Conservation (phyloP, 1,140 invertebrate genomes). For the Aphis craccivora region DNA sequence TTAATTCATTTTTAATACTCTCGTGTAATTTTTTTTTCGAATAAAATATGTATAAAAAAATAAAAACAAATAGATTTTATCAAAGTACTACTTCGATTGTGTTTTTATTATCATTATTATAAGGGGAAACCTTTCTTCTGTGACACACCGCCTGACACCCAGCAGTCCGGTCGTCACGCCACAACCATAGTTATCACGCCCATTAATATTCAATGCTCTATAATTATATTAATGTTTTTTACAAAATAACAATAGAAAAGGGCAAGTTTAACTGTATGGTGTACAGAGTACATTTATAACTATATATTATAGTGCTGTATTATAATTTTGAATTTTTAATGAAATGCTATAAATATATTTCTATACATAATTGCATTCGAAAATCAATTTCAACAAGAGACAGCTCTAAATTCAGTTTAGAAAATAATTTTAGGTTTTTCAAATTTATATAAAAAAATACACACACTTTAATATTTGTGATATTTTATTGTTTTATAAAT, state of each 20-base stretch:
- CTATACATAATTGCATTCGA: not conserved
- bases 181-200: conserved; percentile 11
- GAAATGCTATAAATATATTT: not conserved
- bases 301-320: not conserved
- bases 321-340: not conserved
- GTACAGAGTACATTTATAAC: not conserved
- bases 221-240: conserved; percentile 20
- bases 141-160: not conserved
- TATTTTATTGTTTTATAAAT: not conserved
- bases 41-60: not conserved
- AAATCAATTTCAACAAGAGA: not conserved
- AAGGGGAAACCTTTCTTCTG: not conserved
- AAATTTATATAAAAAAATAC: no score
- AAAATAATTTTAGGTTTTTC: not conserved
- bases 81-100: conserved; percentile 3
- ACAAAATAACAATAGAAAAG: conserved; percentile 1
- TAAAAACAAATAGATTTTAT: conserved; percentile 18
- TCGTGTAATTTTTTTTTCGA: not conserved
- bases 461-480: no score
- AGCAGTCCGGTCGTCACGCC: not conserved
- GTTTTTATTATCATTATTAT: conserved; percentile 18
- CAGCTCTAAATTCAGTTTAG: no score
- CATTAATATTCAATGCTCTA: not conserved
- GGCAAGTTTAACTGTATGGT: not conserved
- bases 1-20: conserved; percentile 19